Evolutionary conservation across 2,888 invertebrate species (phyloP).

Genomic region (Leptopterna dolabrata): DNA sequence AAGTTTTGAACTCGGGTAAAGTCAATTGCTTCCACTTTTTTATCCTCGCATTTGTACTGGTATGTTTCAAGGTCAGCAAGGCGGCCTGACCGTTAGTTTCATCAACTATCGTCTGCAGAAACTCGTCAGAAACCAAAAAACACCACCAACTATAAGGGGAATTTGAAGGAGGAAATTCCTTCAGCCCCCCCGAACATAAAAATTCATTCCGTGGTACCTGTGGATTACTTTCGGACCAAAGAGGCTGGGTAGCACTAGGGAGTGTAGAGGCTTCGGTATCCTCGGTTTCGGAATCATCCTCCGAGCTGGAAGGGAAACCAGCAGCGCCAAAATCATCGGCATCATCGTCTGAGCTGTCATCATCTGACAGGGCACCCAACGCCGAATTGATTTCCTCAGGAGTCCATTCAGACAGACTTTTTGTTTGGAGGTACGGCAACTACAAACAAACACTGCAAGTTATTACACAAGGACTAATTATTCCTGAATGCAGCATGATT

Average conservation of each 20-base stretch:
- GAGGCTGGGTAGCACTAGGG: no score
- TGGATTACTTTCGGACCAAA: not conserved
- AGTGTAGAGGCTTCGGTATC: not conserved
- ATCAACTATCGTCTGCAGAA: not conserved
- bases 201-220: not conserved
- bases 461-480: no score
- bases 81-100: not conserved
- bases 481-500: no score
- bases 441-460: no score
- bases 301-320: not conserved
- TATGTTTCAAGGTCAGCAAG: not conserved
- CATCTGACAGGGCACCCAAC: not conserved
- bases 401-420: not conserved
- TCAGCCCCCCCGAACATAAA: not conserved
- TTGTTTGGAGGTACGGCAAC: not conserved
- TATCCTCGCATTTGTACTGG: not conserved
- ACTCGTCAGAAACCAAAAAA: constrained; percentile 7
- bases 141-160: constrained; percentile 5
- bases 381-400: not conserved
- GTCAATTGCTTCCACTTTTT: not conserved
- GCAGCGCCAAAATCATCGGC: not conserved
- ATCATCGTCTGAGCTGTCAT: not conserved
- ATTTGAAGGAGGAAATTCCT: not conserved
- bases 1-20: constrained; percentile 6
- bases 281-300: not conserved